Percentiles rank a stretch among this genome's conserved stretches.
Evolutionary conservation across 2,113 vertebrate species (phyloP).

Genomic region (Triplophysa siluroides): DNA sequence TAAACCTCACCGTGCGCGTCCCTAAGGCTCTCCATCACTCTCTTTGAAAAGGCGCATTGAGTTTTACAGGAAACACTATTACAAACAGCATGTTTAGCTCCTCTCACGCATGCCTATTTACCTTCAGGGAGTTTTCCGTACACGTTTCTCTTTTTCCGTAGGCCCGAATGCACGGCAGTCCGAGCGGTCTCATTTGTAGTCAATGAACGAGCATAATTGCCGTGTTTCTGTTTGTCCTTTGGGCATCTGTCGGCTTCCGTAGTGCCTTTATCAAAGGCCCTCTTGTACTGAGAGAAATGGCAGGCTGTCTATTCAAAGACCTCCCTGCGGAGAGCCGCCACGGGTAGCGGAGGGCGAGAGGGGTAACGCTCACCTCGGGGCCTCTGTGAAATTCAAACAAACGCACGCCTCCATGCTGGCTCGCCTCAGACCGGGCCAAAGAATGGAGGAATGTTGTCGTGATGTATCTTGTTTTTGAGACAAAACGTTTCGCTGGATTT

Average conservation of each 20-base stretch:
- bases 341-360: constrained; percentile 9
- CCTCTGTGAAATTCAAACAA: constrained; percentile 30
- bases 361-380: constrained; percentile 45
- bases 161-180: constrained; percentile 17
- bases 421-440: constrained; percentile 19
- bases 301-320: constrained; percentile 42
- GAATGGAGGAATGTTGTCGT: background rate
- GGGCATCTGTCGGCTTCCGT: constrained; percentile 38
- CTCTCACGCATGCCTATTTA: constrained; percentile 33
- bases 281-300: constrained; percentile 30
- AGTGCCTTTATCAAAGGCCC: constrained; percentile 45
- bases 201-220: constrained; percentile 38
- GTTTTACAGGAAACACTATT: constrained; percentile 18
- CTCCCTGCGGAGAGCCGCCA: constrained; percentile 34
- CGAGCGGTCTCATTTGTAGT: constrained; percentile 41
- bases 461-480: background rate
- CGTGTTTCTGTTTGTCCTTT: constrained; percentile 36
- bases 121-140: constrained; percentile 17
- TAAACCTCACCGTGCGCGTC: background rate
- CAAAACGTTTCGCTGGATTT: background rate
- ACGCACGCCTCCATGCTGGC: constrained; percentile 38
- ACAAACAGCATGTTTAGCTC: constrained; percentile 19
- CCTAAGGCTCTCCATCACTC: constrained; percentile 12
- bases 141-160: constrained; percentile 6
- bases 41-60: constrained; percentile 9